Percentiles rank a stretch among this genome's conserved stretches.
Evolutionary conservation across 2,797 vertebrate genomes (phyloP).

Genomic region (Cryptoblepharus egeriae): DNA sequence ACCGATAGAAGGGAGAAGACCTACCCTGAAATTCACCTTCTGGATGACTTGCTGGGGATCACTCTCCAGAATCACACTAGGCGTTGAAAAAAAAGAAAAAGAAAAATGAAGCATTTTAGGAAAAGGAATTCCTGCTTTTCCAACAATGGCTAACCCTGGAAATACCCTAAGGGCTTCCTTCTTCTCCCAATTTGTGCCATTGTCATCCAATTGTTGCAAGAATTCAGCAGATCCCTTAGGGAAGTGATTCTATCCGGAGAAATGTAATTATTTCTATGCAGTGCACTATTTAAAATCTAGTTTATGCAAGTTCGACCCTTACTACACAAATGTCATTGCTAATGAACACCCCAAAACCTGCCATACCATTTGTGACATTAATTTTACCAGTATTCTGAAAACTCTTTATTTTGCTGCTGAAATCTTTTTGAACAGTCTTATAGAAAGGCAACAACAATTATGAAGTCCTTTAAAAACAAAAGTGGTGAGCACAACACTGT

Average conservation of each 20-base stretch:
- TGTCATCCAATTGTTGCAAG: background rate
- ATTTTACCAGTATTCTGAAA: background rate
- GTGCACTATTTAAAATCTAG: background rate
- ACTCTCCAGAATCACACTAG: conserved; percentile 92
- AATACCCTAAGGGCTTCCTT: background rate
- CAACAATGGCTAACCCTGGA: background rate
- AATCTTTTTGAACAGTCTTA: background rate
- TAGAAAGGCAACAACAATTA: background rate
- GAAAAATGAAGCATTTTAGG: background rate
- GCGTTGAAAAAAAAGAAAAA: conserved; percentile 14
- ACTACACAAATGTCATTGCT: background rate
- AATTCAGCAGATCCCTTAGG: background rate
- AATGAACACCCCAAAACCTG: background rate
- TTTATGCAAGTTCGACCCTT: background rate
- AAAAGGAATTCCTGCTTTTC: background rate
- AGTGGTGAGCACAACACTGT: background rate
- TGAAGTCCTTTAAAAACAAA: background rate
- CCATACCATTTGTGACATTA: background rate
- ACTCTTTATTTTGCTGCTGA: background rate
- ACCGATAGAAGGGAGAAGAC: background rate
- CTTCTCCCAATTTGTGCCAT: background rate
- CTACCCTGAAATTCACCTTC: conserved; percentile 92
- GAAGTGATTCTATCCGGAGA: background rate
- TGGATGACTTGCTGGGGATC: conserved; percentile 92
- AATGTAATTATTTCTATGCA: background rate